Percentiles rank a stretch among this genome's conserved stretches.
Conservation (phyloP, 2,113 vertebrate genomes). For the Thamnophis sirtalis region DNA sequence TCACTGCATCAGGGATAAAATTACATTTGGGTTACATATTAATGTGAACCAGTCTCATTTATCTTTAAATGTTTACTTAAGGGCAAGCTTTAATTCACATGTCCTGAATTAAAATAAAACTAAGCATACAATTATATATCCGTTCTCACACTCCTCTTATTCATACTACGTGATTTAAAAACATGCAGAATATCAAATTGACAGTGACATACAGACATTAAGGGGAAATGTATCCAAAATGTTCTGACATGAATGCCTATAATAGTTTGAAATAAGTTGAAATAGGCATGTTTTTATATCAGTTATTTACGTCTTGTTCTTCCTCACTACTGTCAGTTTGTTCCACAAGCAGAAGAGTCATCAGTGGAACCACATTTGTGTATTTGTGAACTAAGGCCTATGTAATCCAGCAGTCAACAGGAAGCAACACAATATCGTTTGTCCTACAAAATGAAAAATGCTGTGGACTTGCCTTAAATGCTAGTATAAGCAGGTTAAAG, state of each 20-base stretch:
- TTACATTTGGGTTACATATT: background rate
- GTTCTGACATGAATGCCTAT: background rate
- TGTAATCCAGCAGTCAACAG: background rate
- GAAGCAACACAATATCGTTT: background rate
- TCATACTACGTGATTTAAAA: background rate
- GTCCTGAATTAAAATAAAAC: background rate
- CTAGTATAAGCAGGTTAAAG: background rate
- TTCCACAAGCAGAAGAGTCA: background rate
- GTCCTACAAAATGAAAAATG: background rate
- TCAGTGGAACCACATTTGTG: background rate
- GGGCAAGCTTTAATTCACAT: background rate
- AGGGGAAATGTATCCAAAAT: background rate
- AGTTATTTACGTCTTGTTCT: background rate
- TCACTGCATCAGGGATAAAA: background rate
- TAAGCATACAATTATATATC: background rate
- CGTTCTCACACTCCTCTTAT: background rate
- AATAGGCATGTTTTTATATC: background rate
- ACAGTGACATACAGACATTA: background rate
- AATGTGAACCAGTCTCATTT: background rate
- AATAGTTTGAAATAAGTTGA: background rate
- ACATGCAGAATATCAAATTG: background rate
- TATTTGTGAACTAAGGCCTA: background rate
- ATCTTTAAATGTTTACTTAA: background rate
- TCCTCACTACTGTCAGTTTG: background rate
- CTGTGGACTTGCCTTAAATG: background rate